These are phyloP conservation scores for Sebastes matsubarae DNA, from an alignment of 2,797 vertebrate genomes.

Conservation along the genomic window DNA sequence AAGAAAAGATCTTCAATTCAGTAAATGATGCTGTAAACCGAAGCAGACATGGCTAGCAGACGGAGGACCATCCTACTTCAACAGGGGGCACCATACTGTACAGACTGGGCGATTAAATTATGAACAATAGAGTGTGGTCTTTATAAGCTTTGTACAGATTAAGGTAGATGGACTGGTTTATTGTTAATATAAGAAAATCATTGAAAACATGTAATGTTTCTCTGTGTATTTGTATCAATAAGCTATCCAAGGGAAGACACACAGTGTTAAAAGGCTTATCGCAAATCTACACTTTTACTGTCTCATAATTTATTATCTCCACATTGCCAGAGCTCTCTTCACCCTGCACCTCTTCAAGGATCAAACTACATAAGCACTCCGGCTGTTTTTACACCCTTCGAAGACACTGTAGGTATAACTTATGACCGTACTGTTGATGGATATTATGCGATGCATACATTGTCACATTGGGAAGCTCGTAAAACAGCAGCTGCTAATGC, in stretches of 20 bases:
- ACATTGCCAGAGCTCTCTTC: background rate
- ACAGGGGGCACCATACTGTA: slow-evolving; percentile 8
- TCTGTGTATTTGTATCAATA: background rate
- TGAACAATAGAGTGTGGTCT: background rate
- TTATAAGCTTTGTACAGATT: slow-evolving; percentile 1
- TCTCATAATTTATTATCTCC: slow-evolving; percentile 4
- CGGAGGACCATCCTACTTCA: background rate
- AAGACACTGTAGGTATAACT: slow-evolving; percentile 21
- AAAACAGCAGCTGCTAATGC: slow-evolving; percentile 77
- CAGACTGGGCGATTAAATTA: background rate
- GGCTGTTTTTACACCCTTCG: slow-evolving; percentile 29
- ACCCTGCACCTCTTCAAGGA: slow-evolving; percentile 1
- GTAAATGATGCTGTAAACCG: background rate
- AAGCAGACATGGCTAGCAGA: background rate
- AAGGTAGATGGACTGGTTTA: background rate
- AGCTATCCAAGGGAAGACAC: background rate
- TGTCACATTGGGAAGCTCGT: slow-evolving; percentile 67
- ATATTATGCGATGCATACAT: slow-evolving; percentile 25
- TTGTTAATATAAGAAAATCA: background rate
- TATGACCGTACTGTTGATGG: slow-evolving; percentile 38
- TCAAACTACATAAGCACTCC: slow-evolving; percentile 6
- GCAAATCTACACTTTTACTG: background rate
- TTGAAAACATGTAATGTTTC: background rate
- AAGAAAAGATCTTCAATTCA: background rate
- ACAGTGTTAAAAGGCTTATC: background rate